Conservation (phyloP, 2,113 vertebrate genomes). For the Phainopepla nitens region DNA sequence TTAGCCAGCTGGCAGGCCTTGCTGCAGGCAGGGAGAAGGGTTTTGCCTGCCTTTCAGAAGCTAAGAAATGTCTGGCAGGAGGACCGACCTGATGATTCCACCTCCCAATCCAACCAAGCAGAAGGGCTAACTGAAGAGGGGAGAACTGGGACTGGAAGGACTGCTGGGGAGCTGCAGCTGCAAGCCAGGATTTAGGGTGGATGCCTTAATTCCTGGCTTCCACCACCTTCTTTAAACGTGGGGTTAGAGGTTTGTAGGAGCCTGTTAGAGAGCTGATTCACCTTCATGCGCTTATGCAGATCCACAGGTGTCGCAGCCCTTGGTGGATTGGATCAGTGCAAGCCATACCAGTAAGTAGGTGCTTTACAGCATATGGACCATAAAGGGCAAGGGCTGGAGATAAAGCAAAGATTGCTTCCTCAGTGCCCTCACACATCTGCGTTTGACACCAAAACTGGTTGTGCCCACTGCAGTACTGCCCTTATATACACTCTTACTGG, state of each 20-base stretch:
- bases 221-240: neutral
- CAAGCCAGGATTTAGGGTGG: neutral
- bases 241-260: neutral
- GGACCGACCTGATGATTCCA: neutral
- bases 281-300: neutral
- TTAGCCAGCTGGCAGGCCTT: conserved; percentile 16
- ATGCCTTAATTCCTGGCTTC: neutral
- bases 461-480: neutral
- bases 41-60: neutral
- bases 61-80: neutral
- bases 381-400: neutral
- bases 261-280: neutral
- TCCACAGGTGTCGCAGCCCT: neutral
- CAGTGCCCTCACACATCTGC: neutral
- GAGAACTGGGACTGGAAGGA: neutral
- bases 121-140: neutral
- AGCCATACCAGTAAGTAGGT: neutral
- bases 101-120: neutral
- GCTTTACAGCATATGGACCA: neutral
- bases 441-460: neutral
- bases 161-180: neutral
- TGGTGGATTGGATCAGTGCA: neutral
- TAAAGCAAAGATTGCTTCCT: neutral
- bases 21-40: neutral
- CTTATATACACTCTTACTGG: neutral